A percentile compares a stretch with the other conserved stretches of the same genome.
phyloP scores from a whole-genome alignment of 2,797 vertebrate species.

The Coregonus ussuriensis region DNA sequence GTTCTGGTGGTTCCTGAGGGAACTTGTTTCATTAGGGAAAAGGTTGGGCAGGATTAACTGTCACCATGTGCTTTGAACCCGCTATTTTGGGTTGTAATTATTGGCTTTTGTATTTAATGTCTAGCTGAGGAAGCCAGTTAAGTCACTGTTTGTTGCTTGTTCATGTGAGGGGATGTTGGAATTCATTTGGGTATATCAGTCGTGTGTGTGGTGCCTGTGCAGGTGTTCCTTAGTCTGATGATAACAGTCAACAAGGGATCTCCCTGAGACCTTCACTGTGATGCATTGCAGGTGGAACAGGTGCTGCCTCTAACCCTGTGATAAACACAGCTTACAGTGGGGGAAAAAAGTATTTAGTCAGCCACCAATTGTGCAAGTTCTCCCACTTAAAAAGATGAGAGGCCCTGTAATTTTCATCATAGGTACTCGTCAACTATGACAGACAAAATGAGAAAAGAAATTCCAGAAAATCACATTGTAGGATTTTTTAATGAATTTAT shows the following conservation, averaged over 20 bases:
- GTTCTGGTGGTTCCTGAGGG: constrained; percentile 66
- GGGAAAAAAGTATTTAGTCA: no score
- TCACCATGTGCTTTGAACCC: not conserved
- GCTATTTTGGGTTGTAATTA: not conserved
- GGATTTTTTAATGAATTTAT: no score
- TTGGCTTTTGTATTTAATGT: not conserved
- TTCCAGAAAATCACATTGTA: no score
- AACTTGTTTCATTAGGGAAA: constrained; percentile 62
- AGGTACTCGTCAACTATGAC: no score
- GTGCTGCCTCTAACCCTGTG: constrained; percentile 38
- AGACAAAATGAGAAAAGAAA: no score
- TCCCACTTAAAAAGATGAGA: no score
- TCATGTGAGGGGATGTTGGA: not conserved
- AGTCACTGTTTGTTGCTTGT: not conserved
- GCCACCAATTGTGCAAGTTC: no score
- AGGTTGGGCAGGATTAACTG: constrained; percentile 64
- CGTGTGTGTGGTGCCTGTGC: not conserved
- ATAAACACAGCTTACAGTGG: constrained; percentile 20
- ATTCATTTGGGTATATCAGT: not conserved
- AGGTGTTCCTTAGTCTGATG: not conserved
- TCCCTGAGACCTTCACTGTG: not conserved
- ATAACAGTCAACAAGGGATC: not conserved
- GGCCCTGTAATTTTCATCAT: no score
- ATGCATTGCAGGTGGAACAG: constrained; percentile 20
- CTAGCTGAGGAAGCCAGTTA: not conserved